Evolutionary conservation across 2,113 vertebrate species (phyloP), one percentile per base, ranked within the genome.

Genomic region (Malaclemys terrapin): DNA sequence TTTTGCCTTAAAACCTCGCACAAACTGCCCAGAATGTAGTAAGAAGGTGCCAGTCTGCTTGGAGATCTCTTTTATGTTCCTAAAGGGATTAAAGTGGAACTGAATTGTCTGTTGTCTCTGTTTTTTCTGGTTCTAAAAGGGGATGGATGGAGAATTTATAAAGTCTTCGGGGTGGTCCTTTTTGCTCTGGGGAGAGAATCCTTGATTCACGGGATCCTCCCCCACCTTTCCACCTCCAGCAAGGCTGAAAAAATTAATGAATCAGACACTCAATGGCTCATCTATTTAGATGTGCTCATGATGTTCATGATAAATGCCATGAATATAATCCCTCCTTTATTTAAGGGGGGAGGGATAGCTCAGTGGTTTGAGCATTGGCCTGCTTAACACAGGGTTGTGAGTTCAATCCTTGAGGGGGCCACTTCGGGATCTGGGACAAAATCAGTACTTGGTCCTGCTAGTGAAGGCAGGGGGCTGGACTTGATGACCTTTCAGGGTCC

Each of bases 51-150:
- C 14, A 89, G 8, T 83, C 25, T 91, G 57, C 56, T 90, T 52
- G 16, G 45, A 90, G 47, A 49, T 62, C 29, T 3, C 89, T 89
- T 87, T 88, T 84, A 35, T 42, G 62, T 50, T 92, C 27, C 57
- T 84, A 84, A 81, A 69, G 90, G 87, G 82, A 91, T 93, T 95
- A 83, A 91, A 84, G 25, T 49, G 31, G 59, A 88, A 90, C 11
- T 11, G 88, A 91, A 82, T 72, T 0, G 0, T 59, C 35, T 0
- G 0, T 90, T 89, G 89, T 56, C 56, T 84, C 6, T 12, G 35
- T n/a, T 76, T 88, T 82, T 38, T 57, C n/a, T 38, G 84, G 9
- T 65, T 92, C 57, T 75, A 29, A 91, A 89, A 93, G 53, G 25
- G 20, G 88, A 31, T 82, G 38, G 35, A 85, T 90, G 65, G 47